phyloP scores from a whole-genome alignment of 2,888 invertebrate genomes.

The Boloria selene region DNA sequence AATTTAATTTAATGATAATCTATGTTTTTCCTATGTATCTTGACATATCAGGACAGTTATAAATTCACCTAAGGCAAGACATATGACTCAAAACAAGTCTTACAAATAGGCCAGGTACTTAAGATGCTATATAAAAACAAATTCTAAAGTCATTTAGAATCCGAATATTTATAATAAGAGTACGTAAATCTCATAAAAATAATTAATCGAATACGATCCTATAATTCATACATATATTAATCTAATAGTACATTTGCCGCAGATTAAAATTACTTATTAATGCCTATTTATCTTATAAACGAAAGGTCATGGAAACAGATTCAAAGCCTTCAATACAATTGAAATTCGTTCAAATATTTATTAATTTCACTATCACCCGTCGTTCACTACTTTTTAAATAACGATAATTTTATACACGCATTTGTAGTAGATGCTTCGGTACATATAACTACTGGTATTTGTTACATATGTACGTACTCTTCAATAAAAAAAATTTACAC shows the following conservation, averaged over 20 bases:
- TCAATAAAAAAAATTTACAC: background rate
- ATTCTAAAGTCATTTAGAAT: too few relatives aligned
- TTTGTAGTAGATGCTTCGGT: background rate
- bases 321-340: slow-evolving; percentile 42
- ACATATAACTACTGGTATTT: background rate
- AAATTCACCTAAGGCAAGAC: slow-evolving; percentile 16
- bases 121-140: too few relatives aligned
- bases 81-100: background rate
- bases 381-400: too few relatives aligned
- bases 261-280: slow-evolving; percentile 2
- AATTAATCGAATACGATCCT: too few relatives aligned
- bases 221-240: slow-evolving; percentile 6
- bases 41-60: slow-evolving; percentile 24
- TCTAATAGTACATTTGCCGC: background rate
- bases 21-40: slow-evolving; percentile 15
- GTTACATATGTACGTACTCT: background rate
- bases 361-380: too few relatives aligned
- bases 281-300: slow-evolving; percentile 35
- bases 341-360: slow-evolving; percentile 59
- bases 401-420: too few relatives aligned
- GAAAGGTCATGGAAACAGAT: slow-evolving; percentile 52
- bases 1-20: slow-evolving; percentile 37
- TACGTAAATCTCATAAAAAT: too few relatives aligned
- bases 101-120: too few relatives aligned
- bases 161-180: too few relatives aligned